Evolutionary conservation across 2,888 invertebrate species (phyloP), one percentile per base, ranked within the genome.

Genomic region (Lithophane leautieri): DNA sequence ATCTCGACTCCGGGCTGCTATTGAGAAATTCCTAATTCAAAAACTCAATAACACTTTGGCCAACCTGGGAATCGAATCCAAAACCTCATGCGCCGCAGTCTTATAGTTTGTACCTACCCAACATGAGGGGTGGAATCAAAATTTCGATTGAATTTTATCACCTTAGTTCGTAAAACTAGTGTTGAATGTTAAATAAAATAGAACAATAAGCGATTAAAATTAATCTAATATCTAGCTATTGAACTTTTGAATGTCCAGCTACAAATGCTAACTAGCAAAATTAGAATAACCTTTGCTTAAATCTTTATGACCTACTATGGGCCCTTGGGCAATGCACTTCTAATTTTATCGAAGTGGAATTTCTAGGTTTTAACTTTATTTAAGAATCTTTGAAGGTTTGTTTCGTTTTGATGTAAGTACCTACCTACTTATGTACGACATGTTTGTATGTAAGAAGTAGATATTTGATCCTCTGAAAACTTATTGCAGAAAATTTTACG

Each of bases 251-350:
- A 56, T 81, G 84, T 52, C 68, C 71, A 83, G 70, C 70, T 14
- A 56, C n/a, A 44, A 74, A 70, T 60, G 58, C 40, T 56, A 67
- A 79, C 58, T 7, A 52, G 40, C 67, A 70, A 74, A 83, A 81
- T 81, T 83, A 62, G 66, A 75, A 62, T 84, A 84, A 82, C 81
- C 81, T 82, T 82, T 76, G 34, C 50, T 50, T 66, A 66, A 68
- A 68, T 44, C 63, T 80, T 74, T 65, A 70, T 60, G 47, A 61
- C 44, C 54, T 42, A 1, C 22, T 62, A 28, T 28, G 22, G 19
- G 25, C 75, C 70, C 42, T 54, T 40, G 25, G 54, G 81, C 67
- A 74, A 68, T 70, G 25, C 14, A 14, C 56, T 61, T 47, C 28
- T 16, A 61, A 66, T 1, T 72, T 50, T 22, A 78, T 78, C 4